These are phyloP conservation scores for Mallotus villosus DNA, from an alignment of 2,797 vertebrate species.

Conservation along the genomic window DNA sequence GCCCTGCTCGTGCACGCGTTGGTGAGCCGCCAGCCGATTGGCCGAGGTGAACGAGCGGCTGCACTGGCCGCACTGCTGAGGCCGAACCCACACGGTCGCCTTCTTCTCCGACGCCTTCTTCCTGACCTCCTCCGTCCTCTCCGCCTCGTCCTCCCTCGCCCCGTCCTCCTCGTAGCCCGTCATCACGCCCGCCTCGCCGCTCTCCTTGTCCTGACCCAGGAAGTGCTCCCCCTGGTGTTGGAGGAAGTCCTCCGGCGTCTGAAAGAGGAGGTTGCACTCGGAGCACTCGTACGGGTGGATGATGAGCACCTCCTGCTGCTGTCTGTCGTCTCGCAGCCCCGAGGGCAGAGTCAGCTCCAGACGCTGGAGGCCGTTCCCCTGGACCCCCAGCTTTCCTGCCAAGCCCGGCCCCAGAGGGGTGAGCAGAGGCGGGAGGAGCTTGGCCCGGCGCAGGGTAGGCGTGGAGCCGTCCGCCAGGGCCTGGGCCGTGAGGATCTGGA, in stretches of 20 bases:
- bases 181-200: constrained; percentile 69
- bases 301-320: constrained; percentile 61
- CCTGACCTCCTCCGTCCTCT: constrained; percentile 50
- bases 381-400: constrained; percentile 39
- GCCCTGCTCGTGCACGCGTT: constrained; percentile 84
- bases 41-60: constrained; percentile 83
- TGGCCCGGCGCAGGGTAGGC: constrained; percentile 55
- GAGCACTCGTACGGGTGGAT: constrained; percentile 91
- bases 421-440: constrained; percentile 60
- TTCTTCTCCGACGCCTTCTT: constrained; percentile 44
- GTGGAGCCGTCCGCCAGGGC: constrained; percentile 73
- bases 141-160: constrained; percentile 55
- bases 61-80: constrained; percentile 77
- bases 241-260: constrained; percentile 88
- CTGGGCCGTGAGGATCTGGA: constrained; percentile 81
- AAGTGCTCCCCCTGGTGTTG: constrained; percentile 92
- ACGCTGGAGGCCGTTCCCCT: constrained; percentile 67
- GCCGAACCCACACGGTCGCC: constrained; percentile 31
- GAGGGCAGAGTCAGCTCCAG: constrained; percentile 66
- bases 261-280: constrained; percentile 85
- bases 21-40: constrained; percentile 84
- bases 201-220: constrained; percentile 85
- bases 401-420: constrained; percentile 42
- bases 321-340: constrained; percentile 31
- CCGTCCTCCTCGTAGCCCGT: constrained; percentile 64